Base-by-base conservation (phyloP, 2,797 vertebrate species). In the Cottoperca gobio region DNA sequence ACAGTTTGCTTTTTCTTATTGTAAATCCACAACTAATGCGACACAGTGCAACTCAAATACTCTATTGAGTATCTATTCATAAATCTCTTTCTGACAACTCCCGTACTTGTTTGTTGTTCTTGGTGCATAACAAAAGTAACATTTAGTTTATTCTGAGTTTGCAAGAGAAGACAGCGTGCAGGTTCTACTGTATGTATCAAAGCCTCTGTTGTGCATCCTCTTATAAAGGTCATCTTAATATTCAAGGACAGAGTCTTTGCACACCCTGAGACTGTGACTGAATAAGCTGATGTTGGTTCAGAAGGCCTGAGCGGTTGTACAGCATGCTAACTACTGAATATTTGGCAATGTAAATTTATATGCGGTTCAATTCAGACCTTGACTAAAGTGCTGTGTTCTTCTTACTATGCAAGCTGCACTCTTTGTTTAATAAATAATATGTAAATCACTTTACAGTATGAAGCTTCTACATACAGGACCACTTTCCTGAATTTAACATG, bases 161-260 rank as follows among this genome's bases (percentile, higher is more conserved):
- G 48, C n/a, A 24, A 43, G 64, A 45, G 53, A 69, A 57, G 59
- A 39, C 59, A 39, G 62, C n/a, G 58, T 24, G 54, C 64, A 54
- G 19, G 67, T 37, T 45, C n/a, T n/a, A n/a, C n/a, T n/a, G 48
- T 83, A 74, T 23, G 57, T 40, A 81, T 70, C 53, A 81, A 74
- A 78, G 70, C 49, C 74, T 70, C 37, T 81, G 71, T 57, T 79
- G 74, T 73, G 63, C 76, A 64, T 80, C 28, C 28, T 67, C 58
- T 55, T 83, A 69, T 42, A 85, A 83, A 85, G 85, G 71, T 82
- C 83, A 81, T 66, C 45, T 90, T 84, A 78, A 81, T 85, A 90
- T 87, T 88, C 84, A 88, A 87, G 86, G 82, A 84, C 68, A 70
- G 59, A 49, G 64, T 49, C 42, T 53, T 40, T 78, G 73, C 70